A percentile compares a stretch with the other conserved stretches of the same genome.
These are phyloP conservation scores for Taenioides sp. DNA, from an alignment of 2,797 vertebrate species.

Conservation along the genomic window DNA sequence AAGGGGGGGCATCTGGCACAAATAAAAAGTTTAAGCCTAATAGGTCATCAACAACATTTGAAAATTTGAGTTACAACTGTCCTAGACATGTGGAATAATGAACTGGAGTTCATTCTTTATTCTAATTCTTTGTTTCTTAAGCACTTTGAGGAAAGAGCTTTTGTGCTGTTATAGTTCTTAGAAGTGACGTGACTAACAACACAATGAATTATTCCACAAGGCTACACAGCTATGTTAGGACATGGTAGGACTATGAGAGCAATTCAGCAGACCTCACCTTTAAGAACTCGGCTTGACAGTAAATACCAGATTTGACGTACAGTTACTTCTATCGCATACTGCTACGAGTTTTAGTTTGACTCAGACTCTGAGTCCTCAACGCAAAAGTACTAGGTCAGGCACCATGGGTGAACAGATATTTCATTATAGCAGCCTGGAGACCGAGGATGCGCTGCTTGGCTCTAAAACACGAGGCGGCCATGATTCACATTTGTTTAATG, in stretches of 20 bases:
- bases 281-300: not conserved
- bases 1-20: not conserved
- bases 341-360: not conserved
- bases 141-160: not conserved
- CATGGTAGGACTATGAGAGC: not conserved
- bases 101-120: not conserved
- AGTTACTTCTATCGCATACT: not conserved
- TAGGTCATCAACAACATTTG: not conserved
- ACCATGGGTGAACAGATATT: not conserved
- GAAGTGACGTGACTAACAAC: not conserved
- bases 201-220: not conserved
- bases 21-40: not conserved
- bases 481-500: conserved; percentile 39
- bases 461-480: conserved; percentile 11
- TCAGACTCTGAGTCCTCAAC: not conserved
- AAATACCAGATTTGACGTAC: not conserved
- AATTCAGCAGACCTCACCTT: not conserved
- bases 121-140: not conserved
- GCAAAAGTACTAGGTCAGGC: not conserved
- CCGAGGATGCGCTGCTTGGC: conserved; percentile 7
- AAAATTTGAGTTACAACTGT: not conserved
- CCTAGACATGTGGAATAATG: not conserved
- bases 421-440: conserved; percentile 16
- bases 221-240: not conserved
- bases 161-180: not conserved